Conservation (phyloP, 1,140 invertebrate species). For the Atta colombica region DNA sequence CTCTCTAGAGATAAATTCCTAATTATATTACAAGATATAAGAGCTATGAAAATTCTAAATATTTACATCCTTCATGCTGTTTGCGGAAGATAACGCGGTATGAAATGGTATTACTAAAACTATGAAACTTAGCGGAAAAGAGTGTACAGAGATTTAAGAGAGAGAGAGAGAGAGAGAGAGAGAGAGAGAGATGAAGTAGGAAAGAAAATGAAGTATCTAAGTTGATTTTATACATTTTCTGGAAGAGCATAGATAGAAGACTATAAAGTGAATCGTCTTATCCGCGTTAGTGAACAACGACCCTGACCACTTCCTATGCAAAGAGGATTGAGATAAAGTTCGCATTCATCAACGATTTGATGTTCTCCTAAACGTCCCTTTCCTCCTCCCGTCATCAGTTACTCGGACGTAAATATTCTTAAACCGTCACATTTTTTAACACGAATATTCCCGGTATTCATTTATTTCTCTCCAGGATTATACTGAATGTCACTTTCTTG, state of each 20-base stretch:
- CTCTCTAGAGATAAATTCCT: slow-evolving; percentile 23
- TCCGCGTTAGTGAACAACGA: slow-evolving; percentile 81
- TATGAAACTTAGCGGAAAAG: slow-evolving; percentile 50
- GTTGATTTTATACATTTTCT: slow-evolving; percentile 75
- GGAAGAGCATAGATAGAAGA: slow-evolving; percentile 76
- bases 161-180: not conserved
- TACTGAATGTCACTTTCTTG: not conserved
- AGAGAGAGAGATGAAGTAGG: not conserved
- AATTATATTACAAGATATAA: slow-evolving; percentile 23
- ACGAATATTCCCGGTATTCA: not conserved
- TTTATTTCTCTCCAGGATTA: not conserved
- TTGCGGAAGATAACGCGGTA: slow-evolving; percentile 24
- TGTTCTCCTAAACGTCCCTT: slow-evolving; percentile 50
- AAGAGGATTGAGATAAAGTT: slow-evolving; percentile 77
- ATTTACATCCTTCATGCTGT: not conserved
- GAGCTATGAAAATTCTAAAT: not conserved
- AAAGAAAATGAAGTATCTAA: slow-evolving; percentile 37
- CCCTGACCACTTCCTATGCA: slow-evolving; percentile 76
- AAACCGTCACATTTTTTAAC: slow-evolving; percentile 19
- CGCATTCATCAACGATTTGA: slow-evolving; percentile 72
- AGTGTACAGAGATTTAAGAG: slow-evolving; percentile 3
- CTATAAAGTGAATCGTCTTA: slow-evolving; percentile 78
- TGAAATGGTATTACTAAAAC: slow-evolving; percentile 8
- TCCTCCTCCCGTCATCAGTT: slow-evolving; percentile 5
- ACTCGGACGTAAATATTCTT: slow-evolving; percentile 18